Conservation (phyloP, 2,888 invertebrate genomes). For the Apotomis capreana region DNA sequence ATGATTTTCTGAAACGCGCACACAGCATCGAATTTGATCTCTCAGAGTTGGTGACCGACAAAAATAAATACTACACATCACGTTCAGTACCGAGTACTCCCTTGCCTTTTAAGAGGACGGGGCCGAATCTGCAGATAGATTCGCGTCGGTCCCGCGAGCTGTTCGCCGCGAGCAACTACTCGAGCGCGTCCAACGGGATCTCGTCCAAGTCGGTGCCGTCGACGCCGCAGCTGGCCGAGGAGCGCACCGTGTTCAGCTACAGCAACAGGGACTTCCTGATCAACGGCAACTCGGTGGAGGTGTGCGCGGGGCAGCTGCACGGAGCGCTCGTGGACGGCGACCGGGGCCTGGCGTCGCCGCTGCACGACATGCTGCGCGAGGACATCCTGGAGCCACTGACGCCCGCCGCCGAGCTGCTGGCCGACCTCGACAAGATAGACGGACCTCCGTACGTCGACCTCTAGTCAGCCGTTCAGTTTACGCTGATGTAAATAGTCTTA, state of each 20-base stretch:
- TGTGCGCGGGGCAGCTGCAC: slow-evolving; percentile 60
- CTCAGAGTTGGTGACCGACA: slow-evolving; percentile 68
- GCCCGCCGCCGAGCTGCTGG: slow-evolving; percentile 69
- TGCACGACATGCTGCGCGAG: slow-evolving; percentile 74
- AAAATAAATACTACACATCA: slow-evolving; percentile 81
- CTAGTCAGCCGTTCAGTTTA: slow-evolving; percentile 64
- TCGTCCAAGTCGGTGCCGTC: slow-evolving; percentile 90
- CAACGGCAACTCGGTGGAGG: slow-evolving; percentile 84
- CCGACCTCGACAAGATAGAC: slow-evolving; percentile 78
- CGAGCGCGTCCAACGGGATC: slow-evolving; percentile 75
- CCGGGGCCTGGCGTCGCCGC: slow-evolving; percentile 63
- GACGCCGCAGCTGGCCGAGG: slow-evolving; percentile 85
- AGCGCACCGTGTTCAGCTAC: slow-evolving; percentile 83
- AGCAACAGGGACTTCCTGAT: slow-evolving; percentile 85
- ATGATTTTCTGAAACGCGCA: slow-evolving; percentile 74
- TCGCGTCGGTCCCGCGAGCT: slow-evolving; percentile 69
- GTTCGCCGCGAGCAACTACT: slow-evolving; percentile 64
- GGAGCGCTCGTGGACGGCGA: slow-evolving; percentile 64
- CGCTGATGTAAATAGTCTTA: slow-evolving; percentile 61
- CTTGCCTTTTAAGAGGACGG: slow-evolving; percentile 78
- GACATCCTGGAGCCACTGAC: slow-evolving; percentile 72
- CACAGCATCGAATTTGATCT: slow-evolving; percentile 77
- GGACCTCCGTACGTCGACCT: slow-evolving; percentile 76
- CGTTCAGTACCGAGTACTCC: slow-evolving; percentile 89
- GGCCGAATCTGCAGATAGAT: slow-evolving; percentile 69